Percentiles rank a stretch among this genome's conserved stretches.
phyloP scores from a whole-genome alignment of 2,888 invertebrate species.

The Phragmatobia fuliginosa region DNA sequence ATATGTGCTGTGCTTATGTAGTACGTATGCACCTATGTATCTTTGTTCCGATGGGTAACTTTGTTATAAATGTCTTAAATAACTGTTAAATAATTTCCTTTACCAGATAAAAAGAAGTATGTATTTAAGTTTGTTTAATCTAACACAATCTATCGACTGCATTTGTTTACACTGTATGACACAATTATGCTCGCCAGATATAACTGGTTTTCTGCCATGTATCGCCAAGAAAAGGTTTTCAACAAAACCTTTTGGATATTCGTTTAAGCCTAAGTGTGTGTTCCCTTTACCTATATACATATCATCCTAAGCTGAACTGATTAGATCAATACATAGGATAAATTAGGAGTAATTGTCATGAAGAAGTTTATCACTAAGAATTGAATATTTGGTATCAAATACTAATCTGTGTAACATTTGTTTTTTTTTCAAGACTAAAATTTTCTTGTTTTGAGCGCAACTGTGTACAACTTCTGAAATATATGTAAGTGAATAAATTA shows the following conservation, averaged over 20 bases:
- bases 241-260: neutral
- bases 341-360: neutral
- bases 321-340: slow-evolving; percentile 3
- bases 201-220: neutral
- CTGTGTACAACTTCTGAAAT: neutral
- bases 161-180: neutral
- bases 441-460: neutral
- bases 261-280: neutral
- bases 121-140: neutral
- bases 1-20: neutral
- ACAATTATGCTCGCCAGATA: neutral
- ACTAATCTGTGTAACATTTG: neutral
- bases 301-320: neutral
- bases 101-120: neutral
- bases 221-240: neutral
- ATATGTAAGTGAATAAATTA: neutral
- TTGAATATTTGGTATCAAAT: neutral
- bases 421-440: neutral
- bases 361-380: neutral
- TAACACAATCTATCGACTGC: neutral
- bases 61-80: neutral
- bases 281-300: neutral
- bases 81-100: neutral
- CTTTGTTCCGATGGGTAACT: neutral
- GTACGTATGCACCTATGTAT: neutral